Evolutionary conservation across 1,140 invertebrate species (phyloP), one percentile per base, ranked within the genome.

Genomic region (Teleopsis dalmanni): DNA sequence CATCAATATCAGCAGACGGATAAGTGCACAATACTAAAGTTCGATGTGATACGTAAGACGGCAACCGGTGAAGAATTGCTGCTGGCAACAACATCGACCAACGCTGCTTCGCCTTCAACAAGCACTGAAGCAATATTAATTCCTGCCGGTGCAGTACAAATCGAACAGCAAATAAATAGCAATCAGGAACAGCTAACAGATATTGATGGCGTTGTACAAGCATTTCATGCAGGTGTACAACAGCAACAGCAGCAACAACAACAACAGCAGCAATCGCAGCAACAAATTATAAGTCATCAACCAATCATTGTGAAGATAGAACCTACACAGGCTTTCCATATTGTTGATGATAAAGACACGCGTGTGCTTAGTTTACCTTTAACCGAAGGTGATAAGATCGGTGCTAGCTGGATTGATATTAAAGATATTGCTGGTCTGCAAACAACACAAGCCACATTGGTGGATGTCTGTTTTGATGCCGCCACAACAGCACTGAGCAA

Each of bases 251-350:
- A 38, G 16, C 50, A 40, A 1, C 51, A 46, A 18, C 31, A 45
- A 7, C 43, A 45, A 9, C 43, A 41, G 42, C 35, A 46, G 18
- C 19, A 34, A 8, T 26, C 23, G 9, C 51, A 49, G 11, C 45
- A 48, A 37, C 34, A 9, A 57, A 62, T 33, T 62, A 62, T 56
- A 14, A 62, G 65, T 14, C 62, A 65, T 13, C 65, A 67, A 40
- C 65, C 65, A 9, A 68, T 68, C 10, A 68, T 68, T 11, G 65
- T 68, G 0, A 68, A 68, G 44, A 63, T 68, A 43, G 65, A 68
- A 47, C 65, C 65, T 6, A 65, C 65, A 16, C 65, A 68, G 31
- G 57, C 65, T 2, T 67, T 68, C 45, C 60, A 63, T 36, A 63
- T 68, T 9, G 56, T 68, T 16, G 65, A 68, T 31, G 65, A 68